Base-by-base conservation (phyloP, 2,888 invertebrate species). In the Agrochola lychnidis region DNA sequence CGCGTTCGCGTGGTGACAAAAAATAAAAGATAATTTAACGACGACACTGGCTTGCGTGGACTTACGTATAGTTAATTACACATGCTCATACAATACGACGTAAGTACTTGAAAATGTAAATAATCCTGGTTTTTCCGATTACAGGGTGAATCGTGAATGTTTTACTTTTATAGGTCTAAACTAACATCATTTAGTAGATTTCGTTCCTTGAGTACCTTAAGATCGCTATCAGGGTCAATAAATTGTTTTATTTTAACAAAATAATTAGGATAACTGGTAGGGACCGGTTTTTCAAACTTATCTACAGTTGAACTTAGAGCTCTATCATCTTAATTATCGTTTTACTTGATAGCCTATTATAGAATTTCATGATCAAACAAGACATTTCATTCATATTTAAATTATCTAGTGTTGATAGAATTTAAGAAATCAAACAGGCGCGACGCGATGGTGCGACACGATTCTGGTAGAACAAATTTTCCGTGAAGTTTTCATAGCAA, bases 1-100 rank as follows among this genome's bases (percentile, higher is more conserved):
- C 40, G 62, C 45, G 79, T 59, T 76, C 71, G 78, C 68, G 40
- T 66, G 73, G 75, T 79, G 81, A 88, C 82, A 88, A 88, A 89
- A 89, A 84, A 73, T 42, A 59, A 36, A 22, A 70, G 64, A 70
- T 78, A 79, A 78, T 79, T 80, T 61, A 57, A 80, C 68, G 66
- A 64, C 63, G 64, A 81, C 79, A 68, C 63, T 78, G 74, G 19
- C 48, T 77, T 74, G 64, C 63, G 36, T 51, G 62, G 51, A 74
- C 63, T 82, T 71, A 86, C 69, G 48, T 68, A 63, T 9, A 45
- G 25, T 84, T 81, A 74, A 70, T 68, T 76, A 84, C 67, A 81
- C 22, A 59, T 48, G 30, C 59, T 59, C 63, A 73, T 73, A 73
- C 59, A 81, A 69, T 61, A 79, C 36, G 19, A 45, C 30, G 16